Evolutionary conservation across 30 jellyfish, hydroid and myxozoan species (phyloP).

Genomic region (Turritopsis rubra): DNA sequence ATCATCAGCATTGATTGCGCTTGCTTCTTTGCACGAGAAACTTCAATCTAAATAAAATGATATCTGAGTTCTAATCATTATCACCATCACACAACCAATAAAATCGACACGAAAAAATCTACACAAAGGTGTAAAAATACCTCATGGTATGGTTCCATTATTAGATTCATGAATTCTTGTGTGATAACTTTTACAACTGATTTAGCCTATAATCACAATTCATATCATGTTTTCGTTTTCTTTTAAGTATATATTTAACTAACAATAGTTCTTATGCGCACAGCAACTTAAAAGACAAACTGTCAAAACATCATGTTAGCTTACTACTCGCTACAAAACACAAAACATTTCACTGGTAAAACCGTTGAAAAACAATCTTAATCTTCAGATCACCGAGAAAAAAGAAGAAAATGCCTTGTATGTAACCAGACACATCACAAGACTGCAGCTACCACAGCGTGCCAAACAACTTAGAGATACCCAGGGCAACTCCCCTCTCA

Average conservation of each 20-base stretch:
- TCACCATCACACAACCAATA: background rate
- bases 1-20: slow-evolving; percentile 91
- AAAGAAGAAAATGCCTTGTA: no score
- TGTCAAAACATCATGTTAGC: no score
- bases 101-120: no score
- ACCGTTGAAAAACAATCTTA: no score
- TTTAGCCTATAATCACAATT: slow-evolving; percentile 37
- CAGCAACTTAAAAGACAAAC: no score
- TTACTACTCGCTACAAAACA: no score
- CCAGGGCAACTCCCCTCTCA: no score
- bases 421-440: no score
- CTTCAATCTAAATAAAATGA: slow-evolving; percentile 45
- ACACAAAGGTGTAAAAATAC: slow-evolving; percentile 28
- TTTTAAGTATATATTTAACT: background rate
- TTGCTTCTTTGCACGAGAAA: slow-evolving; percentile 77
- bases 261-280: background rate
- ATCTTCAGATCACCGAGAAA: no score
- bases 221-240: background rate
- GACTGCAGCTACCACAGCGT: no score
- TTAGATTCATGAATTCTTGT: slow-evolving; percentile 46
- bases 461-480: no score
- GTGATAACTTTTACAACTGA: slow-evolving; percentile 52
- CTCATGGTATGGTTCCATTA: slow-evolving; percentile 48
- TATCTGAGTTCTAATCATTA: background rate
- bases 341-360: no score